Base-by-base conservation (phyloP, 1,140 invertebrate genomes). In the Helicoverpa armigera region DNA sequence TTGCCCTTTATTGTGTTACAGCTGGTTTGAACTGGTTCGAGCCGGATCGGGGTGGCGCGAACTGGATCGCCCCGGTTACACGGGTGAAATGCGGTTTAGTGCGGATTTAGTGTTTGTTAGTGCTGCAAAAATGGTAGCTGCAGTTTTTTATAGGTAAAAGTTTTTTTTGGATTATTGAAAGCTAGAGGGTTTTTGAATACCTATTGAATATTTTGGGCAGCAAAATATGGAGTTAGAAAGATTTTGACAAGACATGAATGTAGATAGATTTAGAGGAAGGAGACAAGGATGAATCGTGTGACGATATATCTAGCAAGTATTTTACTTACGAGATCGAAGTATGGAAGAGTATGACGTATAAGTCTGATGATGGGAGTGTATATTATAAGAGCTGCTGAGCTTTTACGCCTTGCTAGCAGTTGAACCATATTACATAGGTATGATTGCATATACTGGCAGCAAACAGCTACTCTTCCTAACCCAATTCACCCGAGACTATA, bases 1-100 rank as follows among this genome's bases (percentile, higher is more conserved):
- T 91, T 87, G 87, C 85, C 84, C 83, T 89, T 88, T 87, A 91
- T 89, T 85, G 83, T 87, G 82, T 87, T 89, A 89, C 84, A 83
- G 82, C 83, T 82, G 70, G 78, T 83, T 82, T 72, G 83, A 83
- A 83, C 83, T 74, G 79, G 84, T 83, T 85, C 35, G 58, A 82
- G 83, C 83, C 80, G 85, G 88, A 84, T 85, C 83, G 80, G 73
- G 77, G 78, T 51, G 67, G 85, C 69, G 78, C 81, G 63, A 81
- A 77, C 58, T 76, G 48, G 35, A 77, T 65, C 80, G 51, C 23
- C 31, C 58, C 74, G 18, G 74, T 79, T 58, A 56, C 60, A 78
- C 63, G 75, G 63, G 5, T 69, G 63, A 58, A 79, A 58, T 79
- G 65, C 77, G 82, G 82, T 84, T 84, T 82, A 54, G 67, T 76